phyloP scores from a whole-genome alignment of 2,113 vertebrate species.

The Podilymbus podiceps region DNA sequence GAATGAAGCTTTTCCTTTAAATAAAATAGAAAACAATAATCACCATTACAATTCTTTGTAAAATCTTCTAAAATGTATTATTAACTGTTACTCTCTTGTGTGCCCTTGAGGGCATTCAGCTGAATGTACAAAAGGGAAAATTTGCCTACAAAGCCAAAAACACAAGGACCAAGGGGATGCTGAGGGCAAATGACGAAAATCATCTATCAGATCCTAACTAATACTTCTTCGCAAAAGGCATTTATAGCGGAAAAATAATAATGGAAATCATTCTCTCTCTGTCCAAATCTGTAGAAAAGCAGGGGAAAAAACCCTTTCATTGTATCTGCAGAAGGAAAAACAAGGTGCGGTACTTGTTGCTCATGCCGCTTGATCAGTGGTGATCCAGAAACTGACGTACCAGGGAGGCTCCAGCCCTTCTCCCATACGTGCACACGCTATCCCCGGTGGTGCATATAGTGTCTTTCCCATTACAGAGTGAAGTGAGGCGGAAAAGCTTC shows the following conservation, averaged over 20 bases:
- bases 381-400: not conserved
- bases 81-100: not conserved
- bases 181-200: not conserved
- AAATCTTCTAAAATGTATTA: not conserved
- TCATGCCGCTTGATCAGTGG: rapidly evolving
- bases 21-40: not conserved
- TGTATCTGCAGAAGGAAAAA: not conserved
- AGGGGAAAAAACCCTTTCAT: not conserved
- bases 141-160: not conserved
- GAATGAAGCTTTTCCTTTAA: not conserved
- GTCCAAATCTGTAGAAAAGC: not conserved
- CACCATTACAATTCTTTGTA: not conserved
- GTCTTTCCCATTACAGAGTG: not conserved
- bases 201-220: not conserved
- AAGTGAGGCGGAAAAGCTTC: not conserved
- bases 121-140: not conserved
- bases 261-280: not conserved
- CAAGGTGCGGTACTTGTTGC: not conserved
- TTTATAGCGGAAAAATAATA: not conserved
- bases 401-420: not conserved
- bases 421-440: rapidly evolving
- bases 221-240: not conserved
- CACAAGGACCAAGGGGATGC: not conserved
- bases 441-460: not conserved
- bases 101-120: not conserved